Evolutionary conservation across 2,113 vertebrate species (phyloP).

Genomic region (Atrichornis clamosus): DNA sequence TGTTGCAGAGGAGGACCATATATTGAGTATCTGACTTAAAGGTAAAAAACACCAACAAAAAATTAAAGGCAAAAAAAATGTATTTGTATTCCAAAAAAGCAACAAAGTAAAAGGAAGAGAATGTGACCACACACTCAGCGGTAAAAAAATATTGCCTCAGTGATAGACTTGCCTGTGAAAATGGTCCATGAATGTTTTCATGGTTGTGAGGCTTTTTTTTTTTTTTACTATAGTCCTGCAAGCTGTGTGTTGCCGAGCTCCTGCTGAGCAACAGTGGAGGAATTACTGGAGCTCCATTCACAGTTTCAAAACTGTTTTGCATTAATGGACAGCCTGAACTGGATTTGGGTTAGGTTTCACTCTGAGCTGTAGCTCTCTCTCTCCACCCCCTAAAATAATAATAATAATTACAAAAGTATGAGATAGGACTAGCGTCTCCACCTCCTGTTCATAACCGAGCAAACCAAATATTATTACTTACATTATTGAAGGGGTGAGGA

Average conservation of each 20-base stretch:
- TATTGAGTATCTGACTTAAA: not conserved
- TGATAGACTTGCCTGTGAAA: not conserved
- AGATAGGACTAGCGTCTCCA: conserved; percentile 39
- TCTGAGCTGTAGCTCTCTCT: conserved; percentile 7
- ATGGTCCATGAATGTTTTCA: not conserved
- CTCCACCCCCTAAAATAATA: conserved; percentile 61
- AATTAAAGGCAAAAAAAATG: not conserved
- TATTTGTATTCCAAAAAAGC: not conserved
- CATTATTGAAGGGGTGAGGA: conserved; percentile 56
- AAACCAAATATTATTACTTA: conserved; percentile 64
- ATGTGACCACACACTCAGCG: not conserved
- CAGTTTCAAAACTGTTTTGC: conserved; percentile 21
- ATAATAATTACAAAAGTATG: conserved; percentile 64
- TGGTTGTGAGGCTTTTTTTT: not conserved
- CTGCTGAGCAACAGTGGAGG: not conserved
- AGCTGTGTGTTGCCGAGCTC: not conserved
- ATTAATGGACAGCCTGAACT: conserved; percentile 6
- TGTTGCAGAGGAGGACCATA: not conserved
- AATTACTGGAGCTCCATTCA: conserved; percentile 55
- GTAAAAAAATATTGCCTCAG: not conserved
- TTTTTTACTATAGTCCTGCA: not conserved
- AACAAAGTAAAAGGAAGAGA: not conserved
- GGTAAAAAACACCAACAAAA: not conserved
- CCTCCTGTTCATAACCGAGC: conserved; percentile 38
- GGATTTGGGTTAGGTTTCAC: conserved; percentile 56